Evolutionary conservation across 2,888 invertebrate genomes (phyloP).

Genomic region (Chrysomela aeneicollis): DNA sequence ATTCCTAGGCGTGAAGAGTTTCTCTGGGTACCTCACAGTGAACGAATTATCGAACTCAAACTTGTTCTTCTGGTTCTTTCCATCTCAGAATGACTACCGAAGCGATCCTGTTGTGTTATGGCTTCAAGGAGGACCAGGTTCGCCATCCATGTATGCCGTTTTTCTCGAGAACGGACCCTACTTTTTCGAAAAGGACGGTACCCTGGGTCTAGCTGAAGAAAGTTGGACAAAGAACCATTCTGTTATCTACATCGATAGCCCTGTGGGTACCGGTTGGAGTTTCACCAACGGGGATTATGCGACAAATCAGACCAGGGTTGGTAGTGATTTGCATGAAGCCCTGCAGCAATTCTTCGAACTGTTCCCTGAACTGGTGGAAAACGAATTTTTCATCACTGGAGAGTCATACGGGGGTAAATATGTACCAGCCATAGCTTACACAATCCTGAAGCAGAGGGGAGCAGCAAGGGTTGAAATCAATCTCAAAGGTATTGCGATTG

Average conservation of each 20-base stretch:
- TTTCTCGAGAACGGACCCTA: conserved; percentile 86
- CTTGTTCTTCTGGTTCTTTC: conserved; percentile 90
- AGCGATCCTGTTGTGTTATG: conserved; percentile 77
- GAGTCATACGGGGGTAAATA: conserved; percentile 87
- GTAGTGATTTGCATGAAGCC: conserved; percentile 76
- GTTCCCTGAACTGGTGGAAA: conserved; percentile 74
- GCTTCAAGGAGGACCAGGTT: conserved; percentile 85
- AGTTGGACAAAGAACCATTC: conserved; percentile 37
- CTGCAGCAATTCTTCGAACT: conserved; percentile 81
- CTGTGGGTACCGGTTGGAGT: conserved; percentile 90
- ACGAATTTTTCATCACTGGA: conserved; percentile 85
- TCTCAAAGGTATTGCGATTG: conserved; percentile 72
- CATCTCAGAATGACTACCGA: conserved; percentile 64
- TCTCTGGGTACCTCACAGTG: conserved; percentile 81
- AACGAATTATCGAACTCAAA: conserved; percentile 77
- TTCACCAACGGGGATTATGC: conserved; percentile 82
- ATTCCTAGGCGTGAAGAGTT: conserved; percentile 67
- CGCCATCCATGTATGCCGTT: conserved; percentile 76
- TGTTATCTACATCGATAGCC: conserved; percentile 88
- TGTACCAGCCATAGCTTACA: conserved; percentile 75
- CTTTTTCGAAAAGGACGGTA: conserved; percentile 49
- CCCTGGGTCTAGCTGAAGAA: conserved; percentile 67
- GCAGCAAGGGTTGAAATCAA: conserved; percentile 71
- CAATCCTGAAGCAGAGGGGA: conserved; percentile 70
- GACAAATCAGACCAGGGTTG: conserved; percentile 78